Evolutionary conservation across 2,888 invertebrate species (phyloP).

Genomic region (Leucozona laternaria): DNA sequence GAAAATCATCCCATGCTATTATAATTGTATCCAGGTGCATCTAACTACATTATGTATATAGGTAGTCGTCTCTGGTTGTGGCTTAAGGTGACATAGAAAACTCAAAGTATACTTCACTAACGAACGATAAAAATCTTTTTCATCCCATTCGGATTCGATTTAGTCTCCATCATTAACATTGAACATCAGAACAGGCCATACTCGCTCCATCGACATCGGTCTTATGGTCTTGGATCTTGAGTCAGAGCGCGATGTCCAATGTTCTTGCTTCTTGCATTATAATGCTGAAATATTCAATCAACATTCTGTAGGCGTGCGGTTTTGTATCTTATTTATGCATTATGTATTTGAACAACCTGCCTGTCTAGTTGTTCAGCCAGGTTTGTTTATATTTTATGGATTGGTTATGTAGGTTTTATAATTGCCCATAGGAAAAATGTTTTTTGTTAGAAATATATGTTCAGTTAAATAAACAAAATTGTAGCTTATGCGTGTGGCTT

Average conservation of each 20-base stretch:
- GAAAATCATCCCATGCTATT: slow-evolving; percentile 20
- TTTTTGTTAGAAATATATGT: slow-evolving; percentile 17
- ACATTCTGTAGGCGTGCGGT: slow-evolving; percentile 60
- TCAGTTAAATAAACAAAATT: slow-evolving; percentile 41
- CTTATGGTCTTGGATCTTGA: background rate
- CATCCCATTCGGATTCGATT: slow-evolving; percentile 32
- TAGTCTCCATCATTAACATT: slow-evolving; percentile 33
- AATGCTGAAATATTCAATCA: slow-evolving; percentile 63
- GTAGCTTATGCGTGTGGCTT: slow-evolving; percentile 43
- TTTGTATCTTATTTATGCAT: slow-evolving; percentile 50
- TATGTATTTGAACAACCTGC: slow-evolving; percentile 46
- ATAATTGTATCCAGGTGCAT: slow-evolving; percentile 28
- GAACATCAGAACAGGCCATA: slow-evolving; percentile 2
- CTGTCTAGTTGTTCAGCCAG: slow-evolving; percentile 35
- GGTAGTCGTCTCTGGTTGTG: too few species aligned
- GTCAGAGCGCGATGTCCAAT: background rate
- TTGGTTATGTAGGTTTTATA: slow-evolving; percentile 55
- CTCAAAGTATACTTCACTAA: slow-evolving; percentile 11
- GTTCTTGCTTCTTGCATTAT: slow-evolving; percentile 49
- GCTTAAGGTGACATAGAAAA: slow-evolving; percentile 21
- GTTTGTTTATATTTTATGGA: slow-evolving; percentile 65
- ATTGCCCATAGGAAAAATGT: slow-evolving; percentile 43
- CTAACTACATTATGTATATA: too few species aligned
- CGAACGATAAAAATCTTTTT: slow-evolving; percentile 53
- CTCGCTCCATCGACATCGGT: background rate